These are phyloP conservation scores for Trissolcus brochymenae DNA, from an alignment of 2,888 invertebrate genomes.

Conservation along the genomic window DNA sequence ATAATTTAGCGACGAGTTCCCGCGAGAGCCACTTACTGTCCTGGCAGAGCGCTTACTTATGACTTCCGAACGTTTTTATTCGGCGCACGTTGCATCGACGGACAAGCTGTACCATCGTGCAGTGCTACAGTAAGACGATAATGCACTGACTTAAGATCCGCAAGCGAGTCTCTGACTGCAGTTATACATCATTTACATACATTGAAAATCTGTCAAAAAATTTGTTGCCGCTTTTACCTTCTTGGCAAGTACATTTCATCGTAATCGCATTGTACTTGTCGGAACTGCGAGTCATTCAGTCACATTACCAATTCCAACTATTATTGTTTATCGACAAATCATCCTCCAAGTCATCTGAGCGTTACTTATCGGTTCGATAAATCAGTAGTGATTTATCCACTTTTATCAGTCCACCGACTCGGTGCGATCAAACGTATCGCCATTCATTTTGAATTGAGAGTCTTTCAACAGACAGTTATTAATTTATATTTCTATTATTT, in stretches of 20 bases:
- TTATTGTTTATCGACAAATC: background rate
- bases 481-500: no score
- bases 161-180: constrained; percentile 20
- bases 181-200: constrained; percentile 39
- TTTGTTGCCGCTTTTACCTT: background rate
- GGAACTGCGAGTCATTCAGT: no score
- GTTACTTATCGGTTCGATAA: constrained; percentile 10
- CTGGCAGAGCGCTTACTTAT: constrained; percentile 57
- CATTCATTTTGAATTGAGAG: background rate
- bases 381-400: constrained; percentile 14
- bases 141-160: constrained; percentile 50
- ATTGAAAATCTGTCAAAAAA: constrained; percentile 27
- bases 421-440: constrained; percentile 3
- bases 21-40: constrained; percentile 59
- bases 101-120: constrained; percentile 53
- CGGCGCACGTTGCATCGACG: constrained; percentile 56
- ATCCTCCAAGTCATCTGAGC: constrained; percentile 4
- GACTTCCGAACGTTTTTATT: constrained; percentile 59
- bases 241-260: background rate
- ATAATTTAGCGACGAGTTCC: constrained; percentile 57
- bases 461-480: no score
- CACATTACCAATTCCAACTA: no score
- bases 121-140: constrained; percentile 42
- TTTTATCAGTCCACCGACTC: background rate
- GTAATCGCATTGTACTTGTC: background rate